Evolutionary conservation across 1,140 invertebrate genomes (phyloP).

Genomic region (Paracyclopina nana): DNA sequence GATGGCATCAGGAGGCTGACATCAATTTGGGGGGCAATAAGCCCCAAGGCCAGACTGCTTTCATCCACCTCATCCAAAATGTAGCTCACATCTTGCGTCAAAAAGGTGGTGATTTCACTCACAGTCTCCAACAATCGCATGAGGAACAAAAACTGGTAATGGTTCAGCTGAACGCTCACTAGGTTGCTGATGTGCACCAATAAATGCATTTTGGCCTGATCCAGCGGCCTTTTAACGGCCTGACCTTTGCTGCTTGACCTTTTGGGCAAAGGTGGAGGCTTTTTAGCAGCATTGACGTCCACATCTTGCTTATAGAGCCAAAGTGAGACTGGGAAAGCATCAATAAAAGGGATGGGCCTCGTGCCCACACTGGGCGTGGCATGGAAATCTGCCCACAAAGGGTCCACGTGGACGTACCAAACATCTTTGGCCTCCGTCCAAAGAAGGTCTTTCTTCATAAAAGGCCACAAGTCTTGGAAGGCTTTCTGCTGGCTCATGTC

Average conservation of each 20-base stretch:
- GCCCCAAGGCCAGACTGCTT: conserved; percentile 19
- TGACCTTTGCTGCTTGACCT: too few species aligned
- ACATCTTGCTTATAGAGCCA: conserved; percentile 37
- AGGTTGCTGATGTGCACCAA: conserved; percentile 51
- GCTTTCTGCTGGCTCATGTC: conserved; percentile 8
- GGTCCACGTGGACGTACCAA: conserved; percentile 69
- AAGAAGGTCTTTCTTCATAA: conserved; percentile 16
- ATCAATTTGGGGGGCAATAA: conserved; percentile 37
- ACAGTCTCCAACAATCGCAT: conserved; percentile 59
- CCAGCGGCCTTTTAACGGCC: too few species aligned
- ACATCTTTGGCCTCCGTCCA: conserved; percentile 35
- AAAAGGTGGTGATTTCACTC: conserved; percentile 50
- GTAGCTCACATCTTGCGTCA: conserved; percentile 52
- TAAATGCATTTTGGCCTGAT: conserved; percentile 31
- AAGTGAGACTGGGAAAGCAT: conserved; percentile 65
- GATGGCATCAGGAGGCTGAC: conserved; percentile 60
- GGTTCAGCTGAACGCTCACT: conserved; percentile 62
- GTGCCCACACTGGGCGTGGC: conserved; percentile 45
- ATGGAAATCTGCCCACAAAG: conserved; percentile 76
- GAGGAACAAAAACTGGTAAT: conserved; percentile 77
- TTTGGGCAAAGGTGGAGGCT: too few species aligned
- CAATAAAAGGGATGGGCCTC: conserved; percentile 62
- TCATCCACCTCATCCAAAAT: conserved; percentile 33
- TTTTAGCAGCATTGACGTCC: conserved; percentile 17
- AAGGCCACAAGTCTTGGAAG: conserved; percentile 5